These are phyloP conservation scores for Podabrus alpinus DNA, from an alignment of 2,888 invertebrate genomes.

Conservation along the genomic window DNA sequence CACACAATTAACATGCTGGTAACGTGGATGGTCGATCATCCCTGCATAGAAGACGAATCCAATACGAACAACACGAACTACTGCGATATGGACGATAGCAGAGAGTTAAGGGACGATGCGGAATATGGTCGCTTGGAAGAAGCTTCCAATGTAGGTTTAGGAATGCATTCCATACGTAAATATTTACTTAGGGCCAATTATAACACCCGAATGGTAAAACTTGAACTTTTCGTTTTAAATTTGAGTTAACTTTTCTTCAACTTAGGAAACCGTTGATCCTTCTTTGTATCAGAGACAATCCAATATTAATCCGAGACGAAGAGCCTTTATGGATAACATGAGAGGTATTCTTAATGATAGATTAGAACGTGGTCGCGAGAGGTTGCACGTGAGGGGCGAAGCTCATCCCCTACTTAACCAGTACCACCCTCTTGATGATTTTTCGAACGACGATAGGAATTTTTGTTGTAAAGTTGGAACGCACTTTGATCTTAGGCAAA, in stretches of 20 bases:
- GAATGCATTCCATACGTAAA: slow-evolving; percentile 1
- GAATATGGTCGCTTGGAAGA: not conserved
- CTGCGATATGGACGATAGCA: not conserved
- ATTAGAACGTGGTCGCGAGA: slow-evolving; percentile 45
- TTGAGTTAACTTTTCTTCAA: not conserved
- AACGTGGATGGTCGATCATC: slow-evolving; percentile 70
- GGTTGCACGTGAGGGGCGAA: slow-evolving; percentile 56
- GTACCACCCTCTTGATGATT: slow-evolving; percentile 27
- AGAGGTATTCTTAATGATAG: slow-evolving; percentile 47
- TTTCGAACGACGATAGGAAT: slow-evolving; percentile 4
- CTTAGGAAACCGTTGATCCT: not conserved
- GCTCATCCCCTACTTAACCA: slow-evolving; percentile 50
- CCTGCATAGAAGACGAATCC: slow-evolving; percentile 49
- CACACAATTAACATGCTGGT: slow-evolving; percentile 63
- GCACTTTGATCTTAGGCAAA: not conserved
- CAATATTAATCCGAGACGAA: slow-evolving; percentile 34
- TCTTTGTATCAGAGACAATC: slow-evolving; percentile 30
- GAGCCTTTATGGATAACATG: slow-evolving; percentile 46
- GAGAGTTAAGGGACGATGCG: not conserved
- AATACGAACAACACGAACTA: not conserved
- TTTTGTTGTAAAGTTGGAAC: not conserved
- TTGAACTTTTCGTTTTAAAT: not conserved
- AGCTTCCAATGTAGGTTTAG: not conserved
- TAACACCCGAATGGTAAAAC: not conserved
- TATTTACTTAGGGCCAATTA: slow-evolving; percentile 1